phyloP scores from a whole-genome alignment of 2,113 vertebrate species.

The Sitta europaea region DNA sequence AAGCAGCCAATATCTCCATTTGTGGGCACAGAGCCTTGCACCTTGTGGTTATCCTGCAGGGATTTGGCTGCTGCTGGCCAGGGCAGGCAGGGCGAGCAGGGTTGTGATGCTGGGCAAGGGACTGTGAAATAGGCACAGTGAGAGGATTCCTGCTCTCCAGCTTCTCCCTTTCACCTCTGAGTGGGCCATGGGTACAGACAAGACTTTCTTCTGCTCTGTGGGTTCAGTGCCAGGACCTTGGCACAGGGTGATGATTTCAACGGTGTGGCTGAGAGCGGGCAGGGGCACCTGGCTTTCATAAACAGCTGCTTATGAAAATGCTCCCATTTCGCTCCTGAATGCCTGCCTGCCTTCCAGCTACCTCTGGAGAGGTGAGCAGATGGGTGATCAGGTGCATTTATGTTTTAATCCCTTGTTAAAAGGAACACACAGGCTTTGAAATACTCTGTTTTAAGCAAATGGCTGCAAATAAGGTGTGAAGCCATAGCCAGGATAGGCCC shows the following conservation, averaged over 20 bases:
- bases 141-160: not conserved
- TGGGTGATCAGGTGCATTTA: not conserved
- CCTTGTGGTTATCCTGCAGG: accelerated
- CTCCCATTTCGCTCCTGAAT: not conserved
- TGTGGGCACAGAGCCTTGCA: not conserved
- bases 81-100: not conserved
- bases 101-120: accelerated
- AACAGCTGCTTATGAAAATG: not conserved
- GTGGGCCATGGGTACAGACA: accelerated
- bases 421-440: not conserved
- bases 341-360: not conserved
- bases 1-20: not conserved
- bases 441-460: not conserved
- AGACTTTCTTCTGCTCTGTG: not conserved
- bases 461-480: conserved; percentile 16
- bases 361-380: not conserved
- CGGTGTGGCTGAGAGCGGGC: accelerated
- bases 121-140: accelerated
- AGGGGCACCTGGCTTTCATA: not conserved
- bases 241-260: not conserved
- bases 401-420: not conserved
- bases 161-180: not conserved
- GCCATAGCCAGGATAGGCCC: not conserved
- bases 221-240: not conserved
- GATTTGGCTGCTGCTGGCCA: not conserved